These are phyloP conservation scores for Folsomia manolachei DNA, from an alignment of 2,888 invertebrate species.

Conservation along the genomic window DNA sequence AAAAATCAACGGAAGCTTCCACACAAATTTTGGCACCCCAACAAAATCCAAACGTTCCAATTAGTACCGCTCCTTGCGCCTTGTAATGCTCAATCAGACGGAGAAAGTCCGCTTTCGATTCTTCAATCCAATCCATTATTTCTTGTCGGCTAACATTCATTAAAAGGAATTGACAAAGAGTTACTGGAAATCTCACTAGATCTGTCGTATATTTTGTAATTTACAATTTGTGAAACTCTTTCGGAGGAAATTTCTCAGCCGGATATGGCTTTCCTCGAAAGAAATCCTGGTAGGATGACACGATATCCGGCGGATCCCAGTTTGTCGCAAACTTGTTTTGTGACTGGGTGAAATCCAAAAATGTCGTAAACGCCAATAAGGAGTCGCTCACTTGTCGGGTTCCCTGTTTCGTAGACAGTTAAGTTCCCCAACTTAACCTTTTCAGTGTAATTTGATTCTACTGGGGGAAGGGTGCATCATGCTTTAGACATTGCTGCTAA, in stretches of 20 bases:
- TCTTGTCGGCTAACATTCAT: constrained; percentile 27
- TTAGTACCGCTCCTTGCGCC: constrained; percentile 19
- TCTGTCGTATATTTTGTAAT: no score
- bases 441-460: constrained; percentile 41
- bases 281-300: constrained; percentile 44
- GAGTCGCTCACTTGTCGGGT: constrained; percentile 18
- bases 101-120: constrained; percentile 34
- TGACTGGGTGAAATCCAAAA: constrained; percentile 40
- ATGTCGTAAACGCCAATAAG: constrained; percentile 44
- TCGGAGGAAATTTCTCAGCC: constrained; percentile 37
- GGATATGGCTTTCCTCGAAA: constrained; percentile 31
- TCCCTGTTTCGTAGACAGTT: constrained; percentile 41
- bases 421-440: constrained; percentile 30
- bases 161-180: no score
- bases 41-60: constrained; percentile 37
- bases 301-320: constrained; percentile 38
- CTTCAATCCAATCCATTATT: constrained; percentile 39
- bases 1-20: constrained; percentile 24
- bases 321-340: constrained; percentile 40
- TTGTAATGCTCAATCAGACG: constrained; percentile 38
- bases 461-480: constrained; percentile 45
- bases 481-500: no score
- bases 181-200: no score
- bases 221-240: no score
- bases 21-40: constrained; percentile 33